Evolutionary conservation across 2,113 vertebrate genomes (phyloP), one percentile per base, ranked within the genome.

Genomic region (Takifugu bimaculatus): DNA sequence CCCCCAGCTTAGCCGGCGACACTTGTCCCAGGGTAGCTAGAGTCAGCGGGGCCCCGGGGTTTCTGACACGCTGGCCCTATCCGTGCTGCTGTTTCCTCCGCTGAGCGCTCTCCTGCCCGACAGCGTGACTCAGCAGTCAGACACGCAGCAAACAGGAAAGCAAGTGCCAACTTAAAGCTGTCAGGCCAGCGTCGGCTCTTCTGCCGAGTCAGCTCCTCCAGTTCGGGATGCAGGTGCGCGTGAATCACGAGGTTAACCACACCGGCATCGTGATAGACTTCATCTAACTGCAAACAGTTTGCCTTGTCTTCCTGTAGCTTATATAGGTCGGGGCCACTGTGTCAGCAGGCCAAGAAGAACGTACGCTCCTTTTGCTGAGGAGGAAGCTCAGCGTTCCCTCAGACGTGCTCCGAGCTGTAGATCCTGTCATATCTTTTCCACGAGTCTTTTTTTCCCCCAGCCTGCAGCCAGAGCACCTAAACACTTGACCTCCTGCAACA

Each of bases 91-190:
- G 78, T 75, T 86, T 87, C 83, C 80, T 81, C 66, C 48, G 1
- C 75, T 58, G 64, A 74, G 78, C 71, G 72, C 72, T 72, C 76
- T 71, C 70, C 67, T 53, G 68, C 63, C 74, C 68, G 62, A 50
- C 65, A 56, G 39, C 65, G 56, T 82, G 87, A 85, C 81, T 88
- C 79, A 85, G 75, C 57, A 58, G 60, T 72, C 69, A 78, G 68
- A 62, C 69, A 76, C 69, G 77, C 74, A 77, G 65, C 66, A 85
- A 78, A 67, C 78, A 81, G 70, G 62, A 63, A 67, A 74, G 56
- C 67, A 80, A 52, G 60, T 69, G 61, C 72, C n/a, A 26, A 61
- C 67, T 65, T 47, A 54, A 72, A 75, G 65, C 76, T 75, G 50
- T 70, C 62, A 67, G 52, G 58, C 63, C 57, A 51, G 27, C 70